Evolutionary conservation across 1,140 invertebrate genomes (phyloP).

Genomic region (Heliconius himera): DNA sequence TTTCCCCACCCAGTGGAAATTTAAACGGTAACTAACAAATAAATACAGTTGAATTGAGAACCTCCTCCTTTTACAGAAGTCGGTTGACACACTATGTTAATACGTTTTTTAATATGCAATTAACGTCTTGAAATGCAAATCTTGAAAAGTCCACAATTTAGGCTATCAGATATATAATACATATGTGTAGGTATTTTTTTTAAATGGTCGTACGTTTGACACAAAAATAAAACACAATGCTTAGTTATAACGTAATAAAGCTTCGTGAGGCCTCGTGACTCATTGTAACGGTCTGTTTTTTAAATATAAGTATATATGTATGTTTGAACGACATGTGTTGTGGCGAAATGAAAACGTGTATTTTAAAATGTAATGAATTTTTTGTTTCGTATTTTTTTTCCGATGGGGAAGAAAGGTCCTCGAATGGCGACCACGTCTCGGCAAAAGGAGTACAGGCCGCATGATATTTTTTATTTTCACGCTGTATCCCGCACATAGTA

Average conservation of each 20-base stretch:
- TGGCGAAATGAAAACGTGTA: slow-evolving; percentile 17
- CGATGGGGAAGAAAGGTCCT: too few species aligned
- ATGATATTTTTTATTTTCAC: too few species aligned
- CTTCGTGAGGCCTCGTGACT: slow-evolving; percentile 12
- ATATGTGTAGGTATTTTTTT: background rate
- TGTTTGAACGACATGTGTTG: slow-evolving; percentile 16
- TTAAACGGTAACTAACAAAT: too few species aligned
- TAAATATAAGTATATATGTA: background rate
- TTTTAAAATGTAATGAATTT: background rate
- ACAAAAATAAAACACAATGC: slow-evolving; percentile 24
- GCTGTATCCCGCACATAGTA: too few species aligned
- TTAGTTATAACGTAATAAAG: slow-evolving; percentile 18
- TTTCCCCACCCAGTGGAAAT: too few species aligned
- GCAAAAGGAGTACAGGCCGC: too few species aligned
- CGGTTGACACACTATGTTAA: too few species aligned
- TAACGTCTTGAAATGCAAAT: background rate
- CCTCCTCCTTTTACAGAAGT: too few species aligned
- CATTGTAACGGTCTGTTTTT: slow-evolving; percentile 21
- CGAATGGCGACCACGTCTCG: too few species aligned
- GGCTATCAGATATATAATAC: slow-evolving; percentile 8
- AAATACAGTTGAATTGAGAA: too few species aligned
- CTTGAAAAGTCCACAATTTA: background rate
- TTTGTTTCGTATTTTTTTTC: background rate
- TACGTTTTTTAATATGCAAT: too few species aligned
- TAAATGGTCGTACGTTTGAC: slow-evolving; percentile 15